Base-by-base conservation (phyloP, 1,140 invertebrate genomes). In the Drosophila elegans region DNA sequence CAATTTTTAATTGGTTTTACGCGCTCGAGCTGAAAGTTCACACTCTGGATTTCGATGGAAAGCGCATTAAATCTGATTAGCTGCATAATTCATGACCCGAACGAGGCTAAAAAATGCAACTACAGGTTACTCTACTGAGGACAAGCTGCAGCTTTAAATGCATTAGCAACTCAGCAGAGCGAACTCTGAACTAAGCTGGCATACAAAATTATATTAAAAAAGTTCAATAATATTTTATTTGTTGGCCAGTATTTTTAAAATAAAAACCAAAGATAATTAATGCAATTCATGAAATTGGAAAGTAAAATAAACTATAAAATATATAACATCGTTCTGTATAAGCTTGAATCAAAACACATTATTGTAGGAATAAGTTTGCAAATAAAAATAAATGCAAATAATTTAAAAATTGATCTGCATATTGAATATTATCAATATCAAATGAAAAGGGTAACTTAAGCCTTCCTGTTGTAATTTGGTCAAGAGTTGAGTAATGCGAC, bases 41-140 rank as follows among this genome's bases (percentile, higher is more conserved):
- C 63, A 32, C 25, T 21, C 25, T 25, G 42, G 13, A 64, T 66
- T 49, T 45, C 32, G 34, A 66, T 49, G 63, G 44, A 63, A 63
- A 63, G 38, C 54, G 60, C 56, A 62, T 64, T 64, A 41, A 72
- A 71, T 49, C 66, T 71, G 68, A 72, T 72, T 71, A 72, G 53
- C 68, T 72, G 66, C 29, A 53, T 67, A 44, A 68, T 53, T 32
- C 62, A 68, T 44, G 29, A 5, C 13, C 27, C 38, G 16, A 51
- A 66, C 32, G 7, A 2, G 29, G 44, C 34, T 9, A 34, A 38
- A 66, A 39, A 21, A n/a, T 11, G 13, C 5, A 59, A 62, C 9
- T 62, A 16, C 38, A 59, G 60, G 38, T 57, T n/a, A n/a, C n/a
- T n/a, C n/a, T n/a, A n/a, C n/a, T n/a, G 36, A 27, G 25, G 11